Evolutionary conservation across 2,888 invertebrate species (phyloP), one percentile per base, ranked within the genome.

Genomic region (Leucania comma): DNA sequence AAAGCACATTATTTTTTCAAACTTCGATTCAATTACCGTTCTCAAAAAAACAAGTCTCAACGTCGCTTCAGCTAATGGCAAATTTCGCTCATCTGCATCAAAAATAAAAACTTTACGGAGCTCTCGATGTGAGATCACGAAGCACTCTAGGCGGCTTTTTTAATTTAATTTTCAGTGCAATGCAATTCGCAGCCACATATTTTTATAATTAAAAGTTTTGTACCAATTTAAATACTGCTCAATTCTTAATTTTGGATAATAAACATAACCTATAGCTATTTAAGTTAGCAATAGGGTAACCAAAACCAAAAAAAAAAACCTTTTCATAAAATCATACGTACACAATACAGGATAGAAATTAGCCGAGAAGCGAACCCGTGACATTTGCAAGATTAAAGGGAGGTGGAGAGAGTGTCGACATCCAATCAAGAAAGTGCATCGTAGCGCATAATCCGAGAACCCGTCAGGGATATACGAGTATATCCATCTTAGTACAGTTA

Each of bases 341-440:
- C 22, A 58, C 56, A 60, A 73, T 53, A 67, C 51, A 54, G 50
- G 58, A 38, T 68, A 42, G 51, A 79, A 80, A 85, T 85, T 81
- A 81, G 48, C 66, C 54, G 48, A 72, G 75, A 75, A 68, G 72
- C 75, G 60, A 61, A 69, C 72, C 78, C 73, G 78, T 87, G 86
- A 86, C 87, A 88, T 90, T 89, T 90, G 78, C 71, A 79, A 88
- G 87, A 90, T 90, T 90, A 88, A 90, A 88, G 70, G 61, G 81
- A 78, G 78, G 67, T 72, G 57, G 67, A 65, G 70, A 66, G 72
- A 69, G 78, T 83, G 80, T 84, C 80, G 80, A 81, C 80, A 80
- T 87, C 86, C 89, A 90, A 91, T 91, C 90, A 91, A 86, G 89
- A 89, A 88, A 90, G 88, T 91, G 91, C 90, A 91, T 64, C 85